A percentile compares a stretch with the other conserved stretches of the same genome.
Conservation (phyloP, 92 coral and sea anemone species). For the Paragorgia papillata region DNA sequence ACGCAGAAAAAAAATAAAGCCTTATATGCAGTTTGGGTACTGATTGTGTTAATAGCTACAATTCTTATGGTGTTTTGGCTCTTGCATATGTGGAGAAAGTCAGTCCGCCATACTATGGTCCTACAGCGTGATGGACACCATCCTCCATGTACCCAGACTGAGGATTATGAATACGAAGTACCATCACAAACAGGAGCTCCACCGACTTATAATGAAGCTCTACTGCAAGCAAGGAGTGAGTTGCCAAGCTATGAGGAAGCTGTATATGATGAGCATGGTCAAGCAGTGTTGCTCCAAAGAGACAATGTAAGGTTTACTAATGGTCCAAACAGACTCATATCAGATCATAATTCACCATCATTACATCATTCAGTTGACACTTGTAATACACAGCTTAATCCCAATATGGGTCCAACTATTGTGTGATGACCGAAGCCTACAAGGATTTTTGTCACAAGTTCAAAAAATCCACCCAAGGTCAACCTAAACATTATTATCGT, state of each 20-base stretch:
- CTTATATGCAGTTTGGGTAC: constrained; percentile 92
- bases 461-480: too few species aligned
- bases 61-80: constrained; percentile 88
- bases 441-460: too few species aligned
- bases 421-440: too few species aligned
- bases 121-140: constrained; percentile 37
- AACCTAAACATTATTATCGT: too few species aligned
- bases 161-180: constrained; percentile 53
- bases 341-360: constrained; percentile 18
- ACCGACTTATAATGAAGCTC: constrained; percentile 88
- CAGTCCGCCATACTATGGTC: constrained; percentile 63
- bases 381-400: constrained; percentile 12
- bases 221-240: constrained; percentile 37
- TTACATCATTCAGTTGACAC: constrained; percentile 4
- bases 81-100: constrained; percentile 88
- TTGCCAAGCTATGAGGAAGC: constrained; percentile 90
- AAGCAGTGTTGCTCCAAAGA: constrained; percentile 7
- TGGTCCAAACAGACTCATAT: not conserved
- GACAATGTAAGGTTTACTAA: constrained; percentile 8
- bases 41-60: constrained; percentile 74
- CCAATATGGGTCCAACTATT: not conserved
- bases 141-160: constrained; percentile 51
- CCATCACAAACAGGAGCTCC: constrained; percentile 66
- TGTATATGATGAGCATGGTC: constrained; percentile 22
- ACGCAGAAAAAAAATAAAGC: constrained; percentile 54